A percentile compares a stretch with the other conserved stretches of the same genome.
These are phyloP conservation scores for Ectemnius lituratus DNA, from an alignment of 2,888 invertebrate genomes.

Conservation along the genomic window DNA sequence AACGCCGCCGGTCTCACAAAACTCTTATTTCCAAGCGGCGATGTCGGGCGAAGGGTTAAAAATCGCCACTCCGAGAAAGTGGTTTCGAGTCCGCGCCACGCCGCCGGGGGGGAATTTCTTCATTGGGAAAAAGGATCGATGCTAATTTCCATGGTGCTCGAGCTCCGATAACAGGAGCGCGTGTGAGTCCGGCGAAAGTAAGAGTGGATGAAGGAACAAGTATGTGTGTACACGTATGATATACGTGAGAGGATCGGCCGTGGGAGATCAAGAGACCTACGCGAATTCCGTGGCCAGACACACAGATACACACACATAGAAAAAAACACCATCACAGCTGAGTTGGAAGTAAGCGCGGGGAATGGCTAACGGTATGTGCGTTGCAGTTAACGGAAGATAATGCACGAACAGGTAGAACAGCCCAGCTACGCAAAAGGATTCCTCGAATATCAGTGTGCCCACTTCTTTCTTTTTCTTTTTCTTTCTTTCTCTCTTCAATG, in stretches of 20 bases:
- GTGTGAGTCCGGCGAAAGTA: slow-evolving; percentile 48
- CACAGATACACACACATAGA: no score
- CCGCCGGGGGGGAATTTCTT: no score
- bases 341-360: slow-evolving; percentile 33
- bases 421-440: slow-evolving; percentile 32
- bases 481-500: no score
- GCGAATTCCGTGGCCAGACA: slow-evolving; percentile 50
- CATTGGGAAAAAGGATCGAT: not conserved
- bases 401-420: slow-evolving; percentile 46
- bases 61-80: no score
- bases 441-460: slow-evolving; percentile 44
- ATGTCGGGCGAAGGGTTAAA: no score
- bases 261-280: slow-evolving; percentile 62
- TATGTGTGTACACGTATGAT: not conserved
- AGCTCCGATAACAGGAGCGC: slow-evolving; percentile 25
- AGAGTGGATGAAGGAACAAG: slow-evolving; percentile 40
- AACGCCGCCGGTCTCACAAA: not conserved
- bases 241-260: slow-evolving; percentile 42
- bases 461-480: no score
- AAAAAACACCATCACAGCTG: slow-evolving; percentile 22
- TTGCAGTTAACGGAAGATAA: slow-evolving; percentile 60
- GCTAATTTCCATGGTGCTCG: not conserved
- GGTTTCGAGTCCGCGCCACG: no score
- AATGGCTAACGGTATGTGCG: slow-evolving; percentile 55
- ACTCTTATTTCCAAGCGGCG: not conserved